Percentiles rank a stretch among this genome's conserved stretches.
phyloP scores from a whole-genome alignment of 2,113 vertebrate species.

The Pseudorasbora parva region DNA sequence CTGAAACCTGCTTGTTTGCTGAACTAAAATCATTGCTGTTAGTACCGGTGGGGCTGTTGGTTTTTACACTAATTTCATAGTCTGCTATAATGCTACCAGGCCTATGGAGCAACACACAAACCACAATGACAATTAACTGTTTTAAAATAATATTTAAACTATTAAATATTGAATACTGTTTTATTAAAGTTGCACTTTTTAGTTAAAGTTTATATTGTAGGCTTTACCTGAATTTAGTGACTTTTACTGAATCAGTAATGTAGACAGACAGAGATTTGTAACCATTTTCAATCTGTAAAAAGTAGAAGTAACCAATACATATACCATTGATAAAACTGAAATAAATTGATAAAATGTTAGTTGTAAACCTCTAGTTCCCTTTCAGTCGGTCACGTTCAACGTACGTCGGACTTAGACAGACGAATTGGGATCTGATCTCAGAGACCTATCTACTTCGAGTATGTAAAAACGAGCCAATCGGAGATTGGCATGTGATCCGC shows the following conservation, averaged over 20 bases:
- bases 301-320: no score
- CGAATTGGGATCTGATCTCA: no score
- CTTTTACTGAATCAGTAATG: slow-evolving; percentile 4
- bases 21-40: not conserved
- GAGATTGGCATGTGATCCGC: no score
- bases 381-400: no score
- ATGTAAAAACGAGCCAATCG: no score
- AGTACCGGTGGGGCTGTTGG: not conserved
- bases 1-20: slow-evolving; percentile 45
- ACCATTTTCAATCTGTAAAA: slow-evolving; percentile 33
- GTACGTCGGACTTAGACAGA: no score
- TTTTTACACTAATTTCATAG: slow-evolving; percentile 49
- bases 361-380: no score
- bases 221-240: slow-evolving; percentile 37
- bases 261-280: not conserved
- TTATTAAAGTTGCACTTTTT: not conserved
- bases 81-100: slow-evolving; percentile 66
- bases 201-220: not conserved
- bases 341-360: no score
- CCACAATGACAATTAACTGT: not conserved
- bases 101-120: slow-evolving; percentile 57
- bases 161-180: no score
- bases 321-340: no score
- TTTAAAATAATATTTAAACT: no score
- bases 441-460: no score